Conservation (phyloP, 2,113 vertebrate genomes). For the Calypte anna region DNA sequence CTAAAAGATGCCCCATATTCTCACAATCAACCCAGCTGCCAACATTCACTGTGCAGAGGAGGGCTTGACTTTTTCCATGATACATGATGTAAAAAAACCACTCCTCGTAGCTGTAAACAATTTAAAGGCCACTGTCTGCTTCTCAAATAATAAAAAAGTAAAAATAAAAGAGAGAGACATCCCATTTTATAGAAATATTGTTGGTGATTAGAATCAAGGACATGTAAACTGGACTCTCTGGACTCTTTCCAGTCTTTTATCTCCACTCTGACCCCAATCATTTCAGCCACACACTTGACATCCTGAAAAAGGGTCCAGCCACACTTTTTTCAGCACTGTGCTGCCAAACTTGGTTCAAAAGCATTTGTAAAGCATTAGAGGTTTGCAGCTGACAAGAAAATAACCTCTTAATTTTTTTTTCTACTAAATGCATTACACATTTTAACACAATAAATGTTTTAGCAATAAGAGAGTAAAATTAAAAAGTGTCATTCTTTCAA, state of each 20-base stretch:
- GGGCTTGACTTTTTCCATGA: constrained; percentile 25
- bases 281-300: constrained; percentile 36
- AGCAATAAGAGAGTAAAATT: not conserved
- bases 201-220: not conserved
- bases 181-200: not conserved
- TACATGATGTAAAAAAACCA: not conserved
- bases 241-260: not conserved
- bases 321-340: not conserved
- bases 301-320: not conserved
- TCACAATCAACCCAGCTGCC: constrained; percentile 40
- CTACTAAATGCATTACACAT: not conserved
- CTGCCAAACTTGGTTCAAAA: not conserved
- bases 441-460: not conserved
- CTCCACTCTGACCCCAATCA: constrained; percentile 14
- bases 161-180: not conserved
- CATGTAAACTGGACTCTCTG: not conserved
- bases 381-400: not conserved
- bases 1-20: not conserved
- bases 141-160: not conserved
- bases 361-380: not conserved
- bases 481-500: not conserved
- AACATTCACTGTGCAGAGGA: constrained; percentile 39
- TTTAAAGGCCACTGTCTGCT: not conserved
- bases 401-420: not conserved
- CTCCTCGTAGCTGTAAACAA: not conserved